These are phyloP conservation scores for Erynnis tages DNA, from an alignment of 2,888 invertebrate genomes.

Conservation along the genomic window DNA sequence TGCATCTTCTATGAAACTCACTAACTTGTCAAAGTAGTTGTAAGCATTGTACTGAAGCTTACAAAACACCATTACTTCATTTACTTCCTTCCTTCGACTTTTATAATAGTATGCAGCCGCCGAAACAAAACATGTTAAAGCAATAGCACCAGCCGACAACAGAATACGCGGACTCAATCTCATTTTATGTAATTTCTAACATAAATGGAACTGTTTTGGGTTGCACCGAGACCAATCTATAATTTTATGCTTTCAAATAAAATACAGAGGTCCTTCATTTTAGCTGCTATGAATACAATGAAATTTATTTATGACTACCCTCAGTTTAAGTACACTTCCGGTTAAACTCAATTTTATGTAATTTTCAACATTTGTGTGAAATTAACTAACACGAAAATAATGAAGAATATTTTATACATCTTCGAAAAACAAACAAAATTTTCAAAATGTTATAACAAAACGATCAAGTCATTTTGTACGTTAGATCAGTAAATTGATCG, in stretches of 20 bases:
- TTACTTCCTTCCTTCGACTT: slow-evolving; percentile 59
- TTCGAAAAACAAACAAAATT: no score
- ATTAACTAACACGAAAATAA: no score
- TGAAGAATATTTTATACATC: no score
- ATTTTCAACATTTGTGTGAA: no score
- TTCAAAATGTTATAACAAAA: no score
- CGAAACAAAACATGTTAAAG: slow-evolving; percentile 66
- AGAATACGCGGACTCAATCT: slow-evolving; percentile 59
- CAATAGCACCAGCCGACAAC: slow-evolving; percentile 66
- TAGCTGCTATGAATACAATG: slow-evolving; percentile 37
- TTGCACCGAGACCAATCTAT: slow-evolving; percentile 50
- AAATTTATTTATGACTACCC: slow-evolving; percentile 50
- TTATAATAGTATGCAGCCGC: slow-evolving; percentile 70
- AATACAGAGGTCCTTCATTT: slow-evolving; percentile 51
- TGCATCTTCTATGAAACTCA: slow-evolving; percentile 68
- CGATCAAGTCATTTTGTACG: no score
- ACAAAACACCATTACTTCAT: slow-evolving; percentile 78
- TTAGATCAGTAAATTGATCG: no score
- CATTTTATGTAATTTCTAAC: slow-evolving; percentile 70
- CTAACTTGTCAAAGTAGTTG: slow-evolving; percentile 71
- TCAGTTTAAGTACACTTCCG: slow-evolving; percentile 32
- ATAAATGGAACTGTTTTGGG: slow-evolving; percentile 50
- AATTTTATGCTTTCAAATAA: slow-evolving; percentile 61
- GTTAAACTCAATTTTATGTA: no score
- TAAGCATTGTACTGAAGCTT: slow-evolving; percentile 71